Conservation (phyloP, 1,140 invertebrate genomes). For the Drosophila tani region DNA sequence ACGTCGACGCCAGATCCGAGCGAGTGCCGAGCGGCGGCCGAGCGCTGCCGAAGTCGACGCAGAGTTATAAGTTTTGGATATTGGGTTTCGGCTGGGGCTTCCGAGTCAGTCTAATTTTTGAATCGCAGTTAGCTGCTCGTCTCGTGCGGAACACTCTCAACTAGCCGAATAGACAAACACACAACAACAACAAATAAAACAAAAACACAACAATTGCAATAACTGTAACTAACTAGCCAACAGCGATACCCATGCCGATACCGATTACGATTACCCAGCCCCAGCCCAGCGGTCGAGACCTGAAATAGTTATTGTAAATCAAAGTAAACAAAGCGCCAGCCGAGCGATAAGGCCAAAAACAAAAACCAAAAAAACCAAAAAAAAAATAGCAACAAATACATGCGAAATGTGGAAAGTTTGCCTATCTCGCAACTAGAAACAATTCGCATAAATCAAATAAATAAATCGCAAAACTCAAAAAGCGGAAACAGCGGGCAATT, state of each 20-base stretch:
- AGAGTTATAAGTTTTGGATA: constrained; percentile 28
- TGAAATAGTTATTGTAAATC: constrained; percentile 62
- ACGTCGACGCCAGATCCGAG: constrained; percentile 21
- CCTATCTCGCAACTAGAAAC: constrained; percentile 38
- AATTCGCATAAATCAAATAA: constrained; percentile 51
- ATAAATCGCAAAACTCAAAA: constrained; percentile 22
- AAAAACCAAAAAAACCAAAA: constrained; percentile 6
- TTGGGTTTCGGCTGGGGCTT: constrained; percentile 19
- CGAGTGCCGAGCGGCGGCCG: constrained; percentile 23
- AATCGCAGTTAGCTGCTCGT: constrained; percentile 81
- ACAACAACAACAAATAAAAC: constrained; percentile 37
- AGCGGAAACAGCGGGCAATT: constrained; percentile 68
- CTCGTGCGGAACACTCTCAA: constrained; percentile 69
- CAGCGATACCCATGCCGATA: constrained; percentile 6
- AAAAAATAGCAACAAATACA: constrained; percentile 18
- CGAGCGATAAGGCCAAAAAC: constrained; percentile 31
- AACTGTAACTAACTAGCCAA: constrained; percentile 31
- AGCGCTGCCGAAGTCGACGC: constrained; percentile 37
- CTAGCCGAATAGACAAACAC: constrained; percentile 27
- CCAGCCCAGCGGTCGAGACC: constrained; percentile 36
- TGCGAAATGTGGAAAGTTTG: constrained; percentile 2
- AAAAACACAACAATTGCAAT: constrained; percentile 48
- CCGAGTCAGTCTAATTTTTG: constrained; percentile 77
- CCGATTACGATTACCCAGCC: constrained; percentile 16
- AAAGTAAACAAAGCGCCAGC: constrained; percentile 32